Evolutionary conservation across 2,113 vertebrate genomes (phyloP).

Genomic region (Psettodes erumei): DNA sequence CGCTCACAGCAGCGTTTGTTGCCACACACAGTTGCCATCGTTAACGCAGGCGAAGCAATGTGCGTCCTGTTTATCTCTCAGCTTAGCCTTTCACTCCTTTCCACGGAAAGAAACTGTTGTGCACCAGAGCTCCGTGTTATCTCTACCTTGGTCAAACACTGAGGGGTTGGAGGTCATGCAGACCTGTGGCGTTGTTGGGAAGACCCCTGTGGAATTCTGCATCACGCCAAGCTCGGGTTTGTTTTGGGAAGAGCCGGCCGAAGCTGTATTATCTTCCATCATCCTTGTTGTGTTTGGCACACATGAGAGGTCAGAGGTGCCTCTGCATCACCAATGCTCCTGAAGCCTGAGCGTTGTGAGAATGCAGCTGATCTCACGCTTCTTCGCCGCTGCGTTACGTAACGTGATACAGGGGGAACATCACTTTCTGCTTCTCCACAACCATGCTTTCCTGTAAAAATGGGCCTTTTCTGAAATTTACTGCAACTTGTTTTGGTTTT

Average conservation of each 20-base stretch:
- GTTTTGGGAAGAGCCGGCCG: constrained; percentile 39
- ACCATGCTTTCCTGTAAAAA: neutral
- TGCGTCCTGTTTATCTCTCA: neutral
- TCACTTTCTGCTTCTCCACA: neutral
- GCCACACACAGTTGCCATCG: no score
- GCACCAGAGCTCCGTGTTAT: neutral
- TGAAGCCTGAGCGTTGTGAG: constrained; percentile 4
- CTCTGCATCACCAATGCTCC: neutral
- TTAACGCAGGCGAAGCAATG: no score
- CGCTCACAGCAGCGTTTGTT: no score
- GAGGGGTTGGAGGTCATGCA: neutral
- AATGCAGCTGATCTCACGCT: neutral
- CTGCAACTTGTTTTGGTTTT: neutral
- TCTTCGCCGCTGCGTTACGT: neutral
- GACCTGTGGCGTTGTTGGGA: neutral
- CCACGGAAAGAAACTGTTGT: neutral
- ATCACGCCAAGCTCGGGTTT: constrained; percentile 33
- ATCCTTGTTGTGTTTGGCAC: constrained; percentile 34
- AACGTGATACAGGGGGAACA: neutral
- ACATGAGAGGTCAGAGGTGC: neutral
- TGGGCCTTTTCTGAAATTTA: neutral
- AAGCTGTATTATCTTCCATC: constrained; percentile 10
- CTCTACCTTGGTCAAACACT: constrained; percentile 30
- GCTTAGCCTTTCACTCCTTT: neutral
- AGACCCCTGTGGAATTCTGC: constrained; percentile 6